A percentile compares a stretch with the other conserved stretches of the same genome.
Evolutionary conservation across 2,113 vertebrate species (phyloP).

Genomic region (Heloderma charlesbogerti): DNA sequence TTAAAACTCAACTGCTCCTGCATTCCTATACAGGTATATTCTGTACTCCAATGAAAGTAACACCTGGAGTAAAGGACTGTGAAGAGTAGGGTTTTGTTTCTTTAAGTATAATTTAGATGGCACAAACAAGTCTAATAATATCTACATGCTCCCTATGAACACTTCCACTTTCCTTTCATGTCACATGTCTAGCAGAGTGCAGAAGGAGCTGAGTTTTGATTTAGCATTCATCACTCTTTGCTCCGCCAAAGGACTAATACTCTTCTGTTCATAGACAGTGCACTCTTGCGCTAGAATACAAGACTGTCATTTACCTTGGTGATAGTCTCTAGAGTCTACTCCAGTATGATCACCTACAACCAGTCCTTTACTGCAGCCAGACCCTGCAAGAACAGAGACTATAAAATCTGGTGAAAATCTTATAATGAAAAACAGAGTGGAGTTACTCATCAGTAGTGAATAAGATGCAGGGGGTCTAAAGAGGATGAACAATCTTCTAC

Average conservation of each 20-base stretch:
- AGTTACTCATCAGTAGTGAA: neutral
- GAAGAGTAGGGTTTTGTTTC: neutral
- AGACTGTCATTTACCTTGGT: neutral
- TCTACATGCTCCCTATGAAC: neutral
- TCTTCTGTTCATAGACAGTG: neutral
- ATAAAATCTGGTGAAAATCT: neutral
- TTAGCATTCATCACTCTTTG: neutral
- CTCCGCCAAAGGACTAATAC: neutral
- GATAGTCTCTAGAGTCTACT: neutral
- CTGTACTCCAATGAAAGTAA: neutral
- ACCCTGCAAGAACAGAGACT: neutral
- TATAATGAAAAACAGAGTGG: neutral
- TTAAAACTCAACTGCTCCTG: neutral
- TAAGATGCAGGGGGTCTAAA: neutral
- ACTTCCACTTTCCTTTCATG: neutral
- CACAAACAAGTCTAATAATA: neutral
- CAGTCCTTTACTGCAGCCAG: neutral
- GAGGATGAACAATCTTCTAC: neutral
- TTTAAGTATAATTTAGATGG: no score
- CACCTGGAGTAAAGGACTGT: neutral
- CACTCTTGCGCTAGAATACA: neutral
- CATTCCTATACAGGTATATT: neutral
- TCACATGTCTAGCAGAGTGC: neutral
- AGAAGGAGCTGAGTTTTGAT: neutral
- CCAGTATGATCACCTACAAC: neutral